phyloP scores from a whole-genome alignment of 2,797 vertebrate genomes.

The Vipera latastei region DNA sequence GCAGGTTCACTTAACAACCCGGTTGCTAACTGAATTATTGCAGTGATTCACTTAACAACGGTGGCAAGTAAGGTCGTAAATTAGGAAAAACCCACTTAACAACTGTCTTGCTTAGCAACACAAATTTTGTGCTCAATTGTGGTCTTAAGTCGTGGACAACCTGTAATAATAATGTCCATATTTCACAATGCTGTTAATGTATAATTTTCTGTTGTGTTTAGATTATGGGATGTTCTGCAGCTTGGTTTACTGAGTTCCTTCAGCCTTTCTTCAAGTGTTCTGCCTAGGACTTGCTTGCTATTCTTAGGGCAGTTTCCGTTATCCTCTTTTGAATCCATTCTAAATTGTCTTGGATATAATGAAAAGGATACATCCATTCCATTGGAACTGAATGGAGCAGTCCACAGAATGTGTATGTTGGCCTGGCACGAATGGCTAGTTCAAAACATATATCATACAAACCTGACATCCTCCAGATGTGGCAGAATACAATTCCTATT shows the following conservation, averaged over 20 bases:
- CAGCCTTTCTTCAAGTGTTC: not conserved
- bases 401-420: not conserved
- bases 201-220: not conserved
- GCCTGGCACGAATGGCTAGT: not conserved
- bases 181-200: not conserved
- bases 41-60: too few relatives aligned
- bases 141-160: not conserved
- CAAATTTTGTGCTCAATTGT: not conserved
- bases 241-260: not conserved
- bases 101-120: not conserved
- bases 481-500: not conserved
- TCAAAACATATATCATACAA: not conserved
- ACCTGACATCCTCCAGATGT: not conserved
- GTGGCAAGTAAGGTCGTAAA: not conserved
- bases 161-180: not conserved
- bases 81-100: not conserved
- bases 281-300: not conserved
- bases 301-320: not conserved
- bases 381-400: not conserved
- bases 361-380: not conserved
- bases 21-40: too few relatives aligned
- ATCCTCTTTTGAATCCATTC: not conserved
- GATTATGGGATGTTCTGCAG: not conserved
- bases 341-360: not conserved
- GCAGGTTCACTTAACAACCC: not conserved